Conservation (phyloP, 2,888 invertebrate species). For the Drosophila subquinaria region DNA sequence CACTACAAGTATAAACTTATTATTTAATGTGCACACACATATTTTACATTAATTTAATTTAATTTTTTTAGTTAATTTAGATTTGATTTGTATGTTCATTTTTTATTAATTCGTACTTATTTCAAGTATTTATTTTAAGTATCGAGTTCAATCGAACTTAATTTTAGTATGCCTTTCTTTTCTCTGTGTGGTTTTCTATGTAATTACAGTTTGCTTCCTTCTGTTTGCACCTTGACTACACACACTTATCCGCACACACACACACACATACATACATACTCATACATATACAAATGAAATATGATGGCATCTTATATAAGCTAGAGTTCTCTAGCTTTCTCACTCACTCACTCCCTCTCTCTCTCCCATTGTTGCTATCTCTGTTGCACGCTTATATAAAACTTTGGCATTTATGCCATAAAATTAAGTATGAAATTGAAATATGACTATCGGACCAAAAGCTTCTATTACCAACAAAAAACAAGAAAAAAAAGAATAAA, state of each 20-base stretch:
- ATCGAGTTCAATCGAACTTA: too few relatives aligned
- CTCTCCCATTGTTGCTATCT: slow-evolving; percentile 1
- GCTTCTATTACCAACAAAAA: slow-evolving; percentile 19
- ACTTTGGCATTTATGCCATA: slow-evolving; percentile 77
- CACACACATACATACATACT: slow-evolving; percentile 20
- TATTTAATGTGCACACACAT: too few relatives aligned
- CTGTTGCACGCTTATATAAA: slow-evolving; percentile 42
- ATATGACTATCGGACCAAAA: slow-evolving; percentile 66
- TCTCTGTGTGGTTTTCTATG: slow-evolving; percentile 32
- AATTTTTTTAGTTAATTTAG: too few relatives aligned
- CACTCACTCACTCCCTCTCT: slow-evolving; percentile 3
- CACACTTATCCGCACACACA: slow-evolving; percentile 18
- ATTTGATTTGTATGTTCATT: too few relatives aligned
- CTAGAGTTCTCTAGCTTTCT: slow-evolving; percentile 8
- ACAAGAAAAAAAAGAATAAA: slow-evolving; percentile 8
- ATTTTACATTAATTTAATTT: too few relatives aligned
- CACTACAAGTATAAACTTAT: too few relatives aligned
- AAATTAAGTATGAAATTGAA: slow-evolving; percentile 82
- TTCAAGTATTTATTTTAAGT: too few relatives aligned
- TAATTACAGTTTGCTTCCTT: slow-evolving; percentile 63
- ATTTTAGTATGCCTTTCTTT: too few relatives aligned
- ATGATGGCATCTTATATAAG: slow-evolving; percentile 72
- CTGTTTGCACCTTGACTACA: slow-evolving; percentile 66
- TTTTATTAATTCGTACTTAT: too few relatives aligned
- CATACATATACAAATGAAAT: slow-evolving; percentile 53